phyloP scores from a whole-genome alignment of 1,140 invertebrate genomes.

The Frieseomelitta varia region DNA sequence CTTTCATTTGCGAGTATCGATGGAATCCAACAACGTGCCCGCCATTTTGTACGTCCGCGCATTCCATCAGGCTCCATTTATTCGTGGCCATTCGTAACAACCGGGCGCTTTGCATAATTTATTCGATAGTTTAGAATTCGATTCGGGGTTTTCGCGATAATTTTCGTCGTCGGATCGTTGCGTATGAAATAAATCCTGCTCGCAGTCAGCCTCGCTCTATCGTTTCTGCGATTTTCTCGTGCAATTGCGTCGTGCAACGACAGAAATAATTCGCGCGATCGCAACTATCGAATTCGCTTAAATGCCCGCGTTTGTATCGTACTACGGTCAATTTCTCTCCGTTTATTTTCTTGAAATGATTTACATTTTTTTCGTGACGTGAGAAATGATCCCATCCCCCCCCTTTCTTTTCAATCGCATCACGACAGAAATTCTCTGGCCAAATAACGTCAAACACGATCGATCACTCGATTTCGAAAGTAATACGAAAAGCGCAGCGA shows the following conservation, averaged over 20 bases:
- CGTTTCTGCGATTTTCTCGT: background rate
- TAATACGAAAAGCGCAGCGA: background rate
- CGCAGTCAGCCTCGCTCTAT: background rate
- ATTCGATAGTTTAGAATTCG: background rate
- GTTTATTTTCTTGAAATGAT: no score
- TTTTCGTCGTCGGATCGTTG: background rate
- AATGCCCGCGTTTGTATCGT: no score
- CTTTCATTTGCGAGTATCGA: conserved; percentile 5
- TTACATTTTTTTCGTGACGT: background rate
- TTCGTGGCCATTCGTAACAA: background rate
- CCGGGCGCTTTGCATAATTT: background rate
- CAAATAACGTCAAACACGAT: background rate
- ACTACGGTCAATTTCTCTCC: no score
- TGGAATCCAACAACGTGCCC: background rate
- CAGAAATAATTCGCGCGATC: no score
- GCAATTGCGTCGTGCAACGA: background rate
- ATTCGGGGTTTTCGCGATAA: background rate
- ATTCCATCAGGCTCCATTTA: background rate
- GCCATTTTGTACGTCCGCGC: background rate
- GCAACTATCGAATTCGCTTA: no score
- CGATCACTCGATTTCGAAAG: background rate
- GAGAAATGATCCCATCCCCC: background rate
- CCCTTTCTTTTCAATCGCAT: background rate
- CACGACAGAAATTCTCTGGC: no score
- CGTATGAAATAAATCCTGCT: background rate